phyloP scores from a whole-genome alignment of 2,888 invertebrate species.

The Melolontha melolontha region DNA sequence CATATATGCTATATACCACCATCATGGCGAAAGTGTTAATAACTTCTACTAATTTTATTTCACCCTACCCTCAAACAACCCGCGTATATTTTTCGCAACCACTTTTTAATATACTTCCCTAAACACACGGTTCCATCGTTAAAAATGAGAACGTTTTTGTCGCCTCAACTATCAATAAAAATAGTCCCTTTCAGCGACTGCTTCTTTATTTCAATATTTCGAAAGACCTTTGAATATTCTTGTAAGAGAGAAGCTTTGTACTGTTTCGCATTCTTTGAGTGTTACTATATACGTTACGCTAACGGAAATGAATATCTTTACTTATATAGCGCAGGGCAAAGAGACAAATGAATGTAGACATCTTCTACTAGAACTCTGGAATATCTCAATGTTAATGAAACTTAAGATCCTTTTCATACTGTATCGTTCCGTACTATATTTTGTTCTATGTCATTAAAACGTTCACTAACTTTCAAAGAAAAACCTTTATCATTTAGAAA shows the following conservation, averaged over 20 bases:
- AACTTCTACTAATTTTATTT: no score
- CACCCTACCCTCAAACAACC: no score
- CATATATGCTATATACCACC: no score
- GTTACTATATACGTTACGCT: no score
- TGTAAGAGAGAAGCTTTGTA: conserved; percentile 3
- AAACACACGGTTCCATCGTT: no score
- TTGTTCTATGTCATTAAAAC: conserved; percentile 22
- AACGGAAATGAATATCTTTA: conserved; percentile 6
- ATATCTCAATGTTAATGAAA: conserved; percentile 18
- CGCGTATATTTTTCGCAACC: neutral
- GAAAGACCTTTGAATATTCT: conserved; percentile 9
- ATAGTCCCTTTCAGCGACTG: neutral
- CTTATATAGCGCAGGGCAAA: neutral
- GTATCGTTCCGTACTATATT: conserved; percentile 4
- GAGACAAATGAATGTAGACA: conserved; percentile 6
- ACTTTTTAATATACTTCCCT: neutral
- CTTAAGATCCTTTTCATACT: conserved; percentile 12
- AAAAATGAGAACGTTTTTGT: no score
- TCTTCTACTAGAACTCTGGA: neutral
- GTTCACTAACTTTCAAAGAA: neutral
- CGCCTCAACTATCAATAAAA: no score
- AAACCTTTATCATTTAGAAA: conserved; percentile 8
- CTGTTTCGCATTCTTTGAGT: conserved; percentile 5
- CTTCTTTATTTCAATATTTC: conserved; percentile 3
- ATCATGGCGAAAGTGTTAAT: no score